Evolutionary conservation across 2,888 invertebrate genomes (phyloP).

Genomic region (Thereva nobilitata): DNA sequence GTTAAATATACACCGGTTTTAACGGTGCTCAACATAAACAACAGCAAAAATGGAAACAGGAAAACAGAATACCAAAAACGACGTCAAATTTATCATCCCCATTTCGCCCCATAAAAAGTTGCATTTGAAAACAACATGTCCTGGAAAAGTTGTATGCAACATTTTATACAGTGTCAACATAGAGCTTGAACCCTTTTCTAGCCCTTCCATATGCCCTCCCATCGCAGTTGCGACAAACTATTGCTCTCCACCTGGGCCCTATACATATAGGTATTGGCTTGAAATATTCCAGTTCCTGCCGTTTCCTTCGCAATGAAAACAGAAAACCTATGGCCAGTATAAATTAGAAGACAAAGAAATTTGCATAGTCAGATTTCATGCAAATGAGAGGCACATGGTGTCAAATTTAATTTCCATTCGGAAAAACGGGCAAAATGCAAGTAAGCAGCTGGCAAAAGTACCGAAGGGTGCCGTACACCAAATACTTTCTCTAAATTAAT

Average conservation of each 20-base stretch:
- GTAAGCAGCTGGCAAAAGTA: slow-evolving; percentile 28
- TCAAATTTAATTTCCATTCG: slow-evolving; percentile 37
- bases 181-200: neutral
- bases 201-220: slow-evolving; percentile 9
- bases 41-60: no score
- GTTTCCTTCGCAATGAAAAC: slow-evolving; percentile 14
- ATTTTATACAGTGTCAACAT: slow-evolving; percentile 28
- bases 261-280: neutral
- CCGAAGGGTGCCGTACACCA: slow-evolving; percentile 9
- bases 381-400: slow-evolving; percentile 35
- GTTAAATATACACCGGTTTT: no score
- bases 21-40: no score
- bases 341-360: slow-evolving; percentile 34
- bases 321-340: slow-evolving; percentile 21
- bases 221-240: no score
- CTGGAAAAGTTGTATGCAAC: slow-evolving; percentile 25
- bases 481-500: slow-evolving; percentile 29
- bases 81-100: slow-evolving; percentile 20
- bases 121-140: slow-evolving; percentile 26
- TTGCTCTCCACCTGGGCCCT: slow-evolving; percentile 3
- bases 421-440: slow-evolving; percentile 32
- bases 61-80: neutral
- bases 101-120: slow-evolving; percentile 1
- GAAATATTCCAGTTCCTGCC: slow-evolving; percentile 17
- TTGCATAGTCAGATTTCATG: slow-evolving; percentile 37